Evolutionary conservation across 2,113 vertebrate species (phyloP).

Genomic region (Zeus faber): DNA sequence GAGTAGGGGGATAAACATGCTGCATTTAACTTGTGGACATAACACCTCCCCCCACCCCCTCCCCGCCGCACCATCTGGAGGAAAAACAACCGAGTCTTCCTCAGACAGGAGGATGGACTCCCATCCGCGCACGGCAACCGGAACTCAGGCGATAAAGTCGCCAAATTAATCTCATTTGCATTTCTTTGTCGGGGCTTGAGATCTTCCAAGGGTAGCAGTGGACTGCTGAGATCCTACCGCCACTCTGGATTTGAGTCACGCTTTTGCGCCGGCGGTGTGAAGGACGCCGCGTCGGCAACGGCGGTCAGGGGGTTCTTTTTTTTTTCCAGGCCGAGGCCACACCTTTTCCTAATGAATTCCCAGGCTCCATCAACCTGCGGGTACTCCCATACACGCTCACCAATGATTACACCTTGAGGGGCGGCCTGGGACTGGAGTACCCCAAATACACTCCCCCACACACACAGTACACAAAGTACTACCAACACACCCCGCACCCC

Average conservation of each 20-base stretch:
- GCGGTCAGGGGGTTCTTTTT: slow-evolving; percentile 66
- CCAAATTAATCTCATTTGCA: too few relatives aligned
- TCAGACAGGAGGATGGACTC: too few relatives aligned
- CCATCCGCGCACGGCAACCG: too few relatives aligned
- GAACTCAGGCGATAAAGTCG: too few relatives aligned
- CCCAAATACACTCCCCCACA: not conserved
- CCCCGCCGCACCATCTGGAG: slow-evolving; percentile 53
- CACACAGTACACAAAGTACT: too few relatives aligned
- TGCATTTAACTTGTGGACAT: slow-evolving; percentile 63
- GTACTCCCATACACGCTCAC: slow-evolving; percentile 70
- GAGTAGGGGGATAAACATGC: slow-evolving; percentile 57
- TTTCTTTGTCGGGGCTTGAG: too few relatives aligned
- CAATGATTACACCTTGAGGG: slow-evolving; percentile 80
- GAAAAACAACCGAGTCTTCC: slow-evolving; percentile 36
- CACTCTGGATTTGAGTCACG: too few relatives aligned
- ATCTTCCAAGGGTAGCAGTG: too few relatives aligned
- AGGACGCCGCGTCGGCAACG: slow-evolving; percentile 49
- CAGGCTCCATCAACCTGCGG: slow-evolving; percentile 70
- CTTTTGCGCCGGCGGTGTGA: not conserved
- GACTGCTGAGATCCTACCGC: too few relatives aligned
- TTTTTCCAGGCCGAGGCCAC: slow-evolving; percentile 62
- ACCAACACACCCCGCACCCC: slow-evolving; percentile 34
- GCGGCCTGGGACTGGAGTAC: slow-evolving; percentile 33
- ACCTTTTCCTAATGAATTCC: slow-evolving; percentile 77
- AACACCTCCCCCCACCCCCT: slow-evolving; percentile 38